Base-by-base conservation (phyloP, 2,888 invertebrate genomes). In the Lypha dubia region DNA sequence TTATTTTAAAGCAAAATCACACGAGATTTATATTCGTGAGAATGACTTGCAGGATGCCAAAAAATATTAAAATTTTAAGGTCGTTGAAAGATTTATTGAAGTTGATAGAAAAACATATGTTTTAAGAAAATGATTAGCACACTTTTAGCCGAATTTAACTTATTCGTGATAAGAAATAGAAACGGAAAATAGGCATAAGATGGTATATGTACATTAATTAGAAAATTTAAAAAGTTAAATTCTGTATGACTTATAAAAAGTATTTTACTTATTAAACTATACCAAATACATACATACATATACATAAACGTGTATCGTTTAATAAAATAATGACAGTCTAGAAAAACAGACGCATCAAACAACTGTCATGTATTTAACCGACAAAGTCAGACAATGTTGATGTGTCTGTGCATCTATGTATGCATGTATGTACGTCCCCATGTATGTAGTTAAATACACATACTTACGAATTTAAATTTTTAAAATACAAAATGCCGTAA, bases 121-220 rank as follows among this genome's bases (percentile, higher is more conserved):
- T 77, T 58, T 3, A 9, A 17, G 56, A 56, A 73, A 24, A 17
- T 67, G 1, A 41, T 24, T 58, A 63, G 24, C 68, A 62, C 49
- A n/a, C 41, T 49, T n/a, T 56, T 13, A 62, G 17, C 9, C 41
- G 28, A 62, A n/a, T 13, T 70, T 53, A 49, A 4, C 6, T 49
- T 8, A 58, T 20, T 20, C 15, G 9, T 4, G 56, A 79, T 68
- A 70, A 68, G 24, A 15, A 20, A 8, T 60, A 58, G 20, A 17
- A 79, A 56, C 56, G 71, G 63, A 46, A 70, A 62, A 35, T 9
- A 17, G 53, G 8, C 24, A 49, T 20, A 51, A 83, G 13, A 56
- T 51, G 20, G n/a, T 24, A 68, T n/a, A n/a, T n/a, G n/a, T n/a
- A 79, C 24, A 56, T 84, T 81, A 81, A 84, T 77, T 80, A 84